Conservation (phyloP, 2,888 invertebrate species). For the Frankliniella fusca region DNA sequence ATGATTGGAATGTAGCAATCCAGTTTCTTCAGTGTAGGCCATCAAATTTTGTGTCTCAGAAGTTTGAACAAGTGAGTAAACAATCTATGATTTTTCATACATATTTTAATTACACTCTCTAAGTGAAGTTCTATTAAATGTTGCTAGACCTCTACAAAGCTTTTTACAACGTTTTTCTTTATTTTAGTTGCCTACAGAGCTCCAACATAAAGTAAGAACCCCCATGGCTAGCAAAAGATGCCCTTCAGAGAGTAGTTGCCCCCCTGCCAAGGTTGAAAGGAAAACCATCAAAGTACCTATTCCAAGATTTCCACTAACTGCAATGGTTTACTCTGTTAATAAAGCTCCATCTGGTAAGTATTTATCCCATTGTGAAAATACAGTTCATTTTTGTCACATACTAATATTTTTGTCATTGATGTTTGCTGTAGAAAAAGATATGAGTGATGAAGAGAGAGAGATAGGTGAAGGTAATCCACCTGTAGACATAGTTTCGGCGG, state of each 20-base stretch:
- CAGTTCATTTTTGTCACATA: background rate
- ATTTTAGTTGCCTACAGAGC: constrained; percentile 81
- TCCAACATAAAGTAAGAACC: constrained; percentile 82
- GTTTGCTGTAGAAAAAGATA: constrained; percentile 43
- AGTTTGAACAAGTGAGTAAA: constrained; percentile 75
- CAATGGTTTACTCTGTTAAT: constrained; percentile 65
- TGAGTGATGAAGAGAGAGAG: constrained; percentile 51
- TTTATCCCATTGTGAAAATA: background rate
- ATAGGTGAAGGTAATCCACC: constrained; percentile 50
- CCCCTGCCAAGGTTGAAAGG: constrained; percentile 50
- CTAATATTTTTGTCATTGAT: background rate
- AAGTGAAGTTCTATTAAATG: background rate
- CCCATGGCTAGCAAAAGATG: constrained; percentile 64
- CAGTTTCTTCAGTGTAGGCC: constrained; percentile 93
- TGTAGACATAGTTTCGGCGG: constrained; percentile 75
- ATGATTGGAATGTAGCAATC: constrained; percentile 88
- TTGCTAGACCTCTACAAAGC: background rate
- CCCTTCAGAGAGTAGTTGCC: constrained; percentile 47
- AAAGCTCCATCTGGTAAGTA: constrained; percentile 39
- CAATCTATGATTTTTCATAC: constrained; percentile 33
- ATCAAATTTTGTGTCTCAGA: constrained; percentile 88
- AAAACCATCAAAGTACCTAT: constrained; percentile 70
- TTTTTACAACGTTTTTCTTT: constrained; percentile 29
- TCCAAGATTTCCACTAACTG: constrained; percentile 77
- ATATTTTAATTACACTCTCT: constrained; percentile 11